These are phyloP conservation scores for Oscarella lobularis DNA, from an alignment of 37 sponge, comb jelly and placozoan genomes.

Conservation along the genomic window DNA sequence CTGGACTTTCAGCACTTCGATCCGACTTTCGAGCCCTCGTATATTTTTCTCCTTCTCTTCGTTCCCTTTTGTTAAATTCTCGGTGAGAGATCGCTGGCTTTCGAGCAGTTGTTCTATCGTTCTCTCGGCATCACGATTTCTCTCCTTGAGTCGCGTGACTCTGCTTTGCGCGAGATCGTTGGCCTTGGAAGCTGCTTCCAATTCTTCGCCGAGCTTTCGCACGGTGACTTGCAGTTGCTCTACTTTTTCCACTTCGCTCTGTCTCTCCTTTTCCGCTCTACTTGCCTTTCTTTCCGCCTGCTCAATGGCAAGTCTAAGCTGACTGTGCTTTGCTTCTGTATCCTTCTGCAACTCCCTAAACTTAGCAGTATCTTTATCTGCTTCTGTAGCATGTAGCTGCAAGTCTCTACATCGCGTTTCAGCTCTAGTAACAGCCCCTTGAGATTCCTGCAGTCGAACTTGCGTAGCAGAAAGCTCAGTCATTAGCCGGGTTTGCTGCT, in stretches of 20 bases:
- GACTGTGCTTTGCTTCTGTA: neutral
- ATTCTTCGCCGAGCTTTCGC: neutral
- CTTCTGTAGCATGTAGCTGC: no score
- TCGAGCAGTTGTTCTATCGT: slow-evolving; percentile 18
- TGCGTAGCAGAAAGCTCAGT: neutral
- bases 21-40: neutral
- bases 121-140: slow-evolving; percentile 12
- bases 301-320: neutral
- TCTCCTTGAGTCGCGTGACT: slow-evolving; percentile 5
- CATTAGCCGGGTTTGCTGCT: neutral
- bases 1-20: neutral
- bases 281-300: neutral
- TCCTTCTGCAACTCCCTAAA: no score
- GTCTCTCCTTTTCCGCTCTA: neutral
- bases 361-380: no score
- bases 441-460: neutral
- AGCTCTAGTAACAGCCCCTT: no score
- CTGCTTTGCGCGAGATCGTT: neutral
- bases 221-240: neutral
- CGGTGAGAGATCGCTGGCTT: slow-evolving; percentile 34
- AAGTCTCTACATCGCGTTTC: no score
- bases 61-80: slow-evolving; percentile 16
- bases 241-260: neutral
- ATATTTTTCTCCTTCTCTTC: slow-evolving; percentile 22
- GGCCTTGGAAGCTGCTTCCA: neutral